Evolutionary conservation across 1,140 invertebrate species (phyloP).

Genomic region (Drosophila sturtevanti): DNA sequence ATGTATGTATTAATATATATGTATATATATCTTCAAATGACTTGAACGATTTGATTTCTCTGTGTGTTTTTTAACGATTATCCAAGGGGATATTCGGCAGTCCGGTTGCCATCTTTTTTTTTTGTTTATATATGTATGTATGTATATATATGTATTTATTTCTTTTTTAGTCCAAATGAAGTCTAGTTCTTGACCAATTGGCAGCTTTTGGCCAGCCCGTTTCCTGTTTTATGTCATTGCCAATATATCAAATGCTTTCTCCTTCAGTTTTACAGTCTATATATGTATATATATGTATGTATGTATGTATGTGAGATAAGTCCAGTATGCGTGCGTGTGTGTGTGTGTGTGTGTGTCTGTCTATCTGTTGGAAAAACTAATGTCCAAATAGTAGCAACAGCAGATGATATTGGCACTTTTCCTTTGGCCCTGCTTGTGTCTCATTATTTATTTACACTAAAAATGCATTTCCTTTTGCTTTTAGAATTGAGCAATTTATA

Average conservation of each 20-base stretch:
- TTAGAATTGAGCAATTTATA: slow-evolving; percentile 76
- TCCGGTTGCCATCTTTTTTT: neutral
- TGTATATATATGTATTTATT: neutral
- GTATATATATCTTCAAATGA: too few species aligned
- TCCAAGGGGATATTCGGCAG: neutral
- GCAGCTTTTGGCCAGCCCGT: slow-evolving; percentile 45
- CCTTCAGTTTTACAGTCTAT: neutral
- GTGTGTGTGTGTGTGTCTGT: neutral
- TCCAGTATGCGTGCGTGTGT: neutral
- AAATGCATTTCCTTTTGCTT: slow-evolving; percentile 74
- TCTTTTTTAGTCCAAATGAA: slow-evolving; percentile 24
- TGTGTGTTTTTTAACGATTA: neutral
- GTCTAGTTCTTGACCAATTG: slow-evolving; percentile 35
- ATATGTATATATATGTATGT: neutral
- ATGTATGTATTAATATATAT: too few species aligned
- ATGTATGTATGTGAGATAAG: neutral
- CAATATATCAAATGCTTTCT: slow-evolving; percentile 42
- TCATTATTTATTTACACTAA: slow-evolving; percentile 77
- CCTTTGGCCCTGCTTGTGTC: slow-evolving; percentile 36
- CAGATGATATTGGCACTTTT: slow-evolving; percentile 11
- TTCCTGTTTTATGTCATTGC: slow-evolving; percentile 45
- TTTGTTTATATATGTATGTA: neutral
- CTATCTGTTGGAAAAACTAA: neutral
- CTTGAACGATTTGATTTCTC: too few species aligned
- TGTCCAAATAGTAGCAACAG: neutral